Evolutionary conservation across 1,140 invertebrate species (phyloP).

Genomic region (Rhagoletis zephyria): DNA sequence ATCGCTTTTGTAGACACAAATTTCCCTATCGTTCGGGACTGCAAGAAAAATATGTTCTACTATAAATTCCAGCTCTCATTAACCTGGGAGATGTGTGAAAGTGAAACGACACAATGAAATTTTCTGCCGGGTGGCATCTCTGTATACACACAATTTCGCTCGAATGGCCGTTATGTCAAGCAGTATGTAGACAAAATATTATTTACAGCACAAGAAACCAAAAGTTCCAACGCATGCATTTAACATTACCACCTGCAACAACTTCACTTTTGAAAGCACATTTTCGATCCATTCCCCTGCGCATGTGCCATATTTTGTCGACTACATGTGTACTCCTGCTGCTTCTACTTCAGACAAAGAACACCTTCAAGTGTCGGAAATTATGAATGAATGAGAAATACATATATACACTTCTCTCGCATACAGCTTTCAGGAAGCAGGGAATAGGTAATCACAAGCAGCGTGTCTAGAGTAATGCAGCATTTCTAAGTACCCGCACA

Average conservation of each 20-base stretch:
- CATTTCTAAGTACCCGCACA: neutral
- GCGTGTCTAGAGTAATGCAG: neutral
- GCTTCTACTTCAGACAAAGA: neutral
- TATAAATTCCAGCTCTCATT: too few relatives aligned
- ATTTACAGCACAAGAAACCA: conserved; percentile 21
- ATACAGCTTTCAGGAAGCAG: neutral
- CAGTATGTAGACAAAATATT: neutral
- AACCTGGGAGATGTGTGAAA: too few relatives aligned
- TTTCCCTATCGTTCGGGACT: too few relatives aligned
- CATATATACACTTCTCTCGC: neutral
- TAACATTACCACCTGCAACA: neutral
- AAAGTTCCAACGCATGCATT: neutral
- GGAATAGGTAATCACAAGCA: neutral
- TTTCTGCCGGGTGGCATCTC: too few relatives aligned
- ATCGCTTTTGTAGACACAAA: too few relatives aligned
- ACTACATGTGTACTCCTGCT: neutral
- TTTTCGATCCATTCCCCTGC: neutral
- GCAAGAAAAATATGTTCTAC: too few relatives aligned
- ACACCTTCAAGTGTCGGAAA: conserved; percentile 49
- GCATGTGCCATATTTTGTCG: neutral
- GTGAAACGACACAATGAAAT: too few relatives aligned
- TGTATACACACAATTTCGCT: neutral
- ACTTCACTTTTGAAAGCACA: conserved; percentile 8
- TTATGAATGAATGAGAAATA: conserved; percentile 42
- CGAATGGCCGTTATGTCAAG: conserved; percentile 23